phyloP scores from a whole-genome alignment of 2,888 invertebrate genomes.

The Chymomyza amoena region DNA sequence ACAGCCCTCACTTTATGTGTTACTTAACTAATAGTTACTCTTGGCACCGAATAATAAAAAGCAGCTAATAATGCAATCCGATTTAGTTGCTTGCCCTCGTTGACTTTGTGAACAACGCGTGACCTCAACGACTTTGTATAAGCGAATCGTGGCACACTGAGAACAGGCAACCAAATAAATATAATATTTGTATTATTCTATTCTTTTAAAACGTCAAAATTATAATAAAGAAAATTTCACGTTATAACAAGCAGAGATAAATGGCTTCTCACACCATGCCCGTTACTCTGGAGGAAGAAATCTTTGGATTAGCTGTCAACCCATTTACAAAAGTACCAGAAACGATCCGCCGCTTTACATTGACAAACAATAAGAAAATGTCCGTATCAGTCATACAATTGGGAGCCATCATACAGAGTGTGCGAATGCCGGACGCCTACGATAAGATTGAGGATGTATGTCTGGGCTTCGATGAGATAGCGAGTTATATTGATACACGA shows the following conservation, averaged over 20 bases:
- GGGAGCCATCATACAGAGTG: constrained; percentile 89
- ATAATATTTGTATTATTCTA: neutral
- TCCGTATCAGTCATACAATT: constrained; percentile 70
- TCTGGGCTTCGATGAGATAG: constrained; percentile 88
- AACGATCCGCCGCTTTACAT: constrained; percentile 71
- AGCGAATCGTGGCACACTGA: constrained; percentile 2
- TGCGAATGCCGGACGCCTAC: constrained; percentile 86
- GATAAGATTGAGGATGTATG: constrained; percentile 87
- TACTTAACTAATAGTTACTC: neutral
- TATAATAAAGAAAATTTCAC: constrained; percentile 15
- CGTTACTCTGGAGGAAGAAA: constrained; percentile 68
- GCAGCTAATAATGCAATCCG: neutral
- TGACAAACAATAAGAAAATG: constrained; percentile 67
- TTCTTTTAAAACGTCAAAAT: constrained; percentile 3
- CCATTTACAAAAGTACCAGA: constrained; percentile 65
- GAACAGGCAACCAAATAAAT: neutral
- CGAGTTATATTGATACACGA: constrained; percentile 59
- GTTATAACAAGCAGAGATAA: neutral
- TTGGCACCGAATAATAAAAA: neutral
- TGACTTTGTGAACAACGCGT: constrained; percentile 48
- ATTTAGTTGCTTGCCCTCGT: constrained; percentile 28
- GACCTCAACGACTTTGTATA: constrained; percentile 53
- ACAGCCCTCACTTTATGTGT: neutral
- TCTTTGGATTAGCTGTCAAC: constrained; percentile 71
- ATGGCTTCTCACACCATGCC: constrained; percentile 34